Evolutionary conservation across 2,113 vertebrate genomes (phyloP), one percentile per base, ranked within the genome.

Genomic region (Xiphias gladius): DNA sequence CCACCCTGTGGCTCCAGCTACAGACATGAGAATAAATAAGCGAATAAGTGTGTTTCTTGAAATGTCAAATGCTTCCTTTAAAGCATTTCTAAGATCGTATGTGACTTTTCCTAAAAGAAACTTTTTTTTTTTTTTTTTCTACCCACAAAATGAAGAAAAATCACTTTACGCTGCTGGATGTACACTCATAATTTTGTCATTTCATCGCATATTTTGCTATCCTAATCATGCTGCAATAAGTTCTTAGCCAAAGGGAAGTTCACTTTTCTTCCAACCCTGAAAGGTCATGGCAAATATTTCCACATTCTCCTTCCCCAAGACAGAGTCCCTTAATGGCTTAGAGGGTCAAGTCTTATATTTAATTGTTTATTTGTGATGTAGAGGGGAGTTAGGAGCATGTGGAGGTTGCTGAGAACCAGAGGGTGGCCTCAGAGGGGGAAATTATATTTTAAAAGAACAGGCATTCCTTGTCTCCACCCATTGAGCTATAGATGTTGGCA

Each of bases 281-380:
- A 76, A 77, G 77, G 63, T 78, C 68, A 28, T 73, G 48, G 39
- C 17, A 73, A 58, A 65, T 78, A 62, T 78, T 73, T 67, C 59
- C 43, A 70, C 62, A 39, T 41, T 35, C 46, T 82, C 17, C 46
- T 30, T 41, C 32, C 24, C 19, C 8, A 70, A 63, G n/a, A 78
- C 52, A 50, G 3, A 65, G 13, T 50, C 50, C 43, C 43, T 30
- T 37, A 7, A 57, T 59, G 67, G 13, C 19, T 57, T 28, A 28
- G 7, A 17, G n/a, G 52, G 35, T 39, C 17, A 37, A 55, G 55
- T 46, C 17, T 43, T 70, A 62, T 7, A 63, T 52, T 19, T 35
- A 65, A 35, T 30, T n/a, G 61, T 84, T 85, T 68, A 26, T 89
- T 76, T 70, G 46, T 63, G 72, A 52, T 69, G 52, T 54, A 32